Conservation (phyloP, 1,140 invertebrate species). For the Bombus picipes region DNA sequence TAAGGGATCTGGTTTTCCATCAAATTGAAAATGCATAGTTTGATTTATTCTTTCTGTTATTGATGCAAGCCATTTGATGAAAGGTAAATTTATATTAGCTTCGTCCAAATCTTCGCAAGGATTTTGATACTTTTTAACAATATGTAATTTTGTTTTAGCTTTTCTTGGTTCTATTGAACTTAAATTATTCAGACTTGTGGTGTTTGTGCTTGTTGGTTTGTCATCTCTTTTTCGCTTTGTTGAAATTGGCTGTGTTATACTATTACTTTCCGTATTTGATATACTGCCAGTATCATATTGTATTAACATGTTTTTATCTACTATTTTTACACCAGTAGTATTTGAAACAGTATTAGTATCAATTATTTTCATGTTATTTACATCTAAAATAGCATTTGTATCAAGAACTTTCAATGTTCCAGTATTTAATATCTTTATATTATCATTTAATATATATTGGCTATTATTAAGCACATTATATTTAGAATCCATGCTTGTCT, state of each 20-base stretch:
- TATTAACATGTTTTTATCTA: conserved; percentile 66
- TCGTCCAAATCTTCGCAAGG: conserved; percentile 76
- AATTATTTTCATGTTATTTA: conserved; percentile 75
- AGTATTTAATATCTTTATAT: conserved; percentile 73
- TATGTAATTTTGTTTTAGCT: conserved; percentile 73
- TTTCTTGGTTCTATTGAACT: conserved; percentile 77
- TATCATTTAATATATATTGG: conserved; percentile 73
- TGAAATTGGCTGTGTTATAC: conserved; percentile 52
- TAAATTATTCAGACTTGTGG: conserved; percentile 71
- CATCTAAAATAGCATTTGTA: conserved; percentile 71
- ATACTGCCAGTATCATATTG: conserved; percentile 60
- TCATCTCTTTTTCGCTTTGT: conserved; percentile 77
- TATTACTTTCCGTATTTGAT: conserved; percentile 37
- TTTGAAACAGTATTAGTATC: conserved; percentile 65
- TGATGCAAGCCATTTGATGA: conserved; percentile 88
- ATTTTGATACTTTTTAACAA: conserved; percentile 75
- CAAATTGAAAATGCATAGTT: conserved; percentile 90
- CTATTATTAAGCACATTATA: conserved; percentile 68
- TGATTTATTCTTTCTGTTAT: conserved; percentile 91
- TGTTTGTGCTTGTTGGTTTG: conserved; percentile 52
- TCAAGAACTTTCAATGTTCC: conserved; percentile 75
- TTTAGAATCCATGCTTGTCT: conserved; percentile 67
- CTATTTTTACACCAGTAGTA: conserved; percentile 55
- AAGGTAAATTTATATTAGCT: conserved; percentile 82
- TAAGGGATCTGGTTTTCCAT: conserved; percentile 88